Evolutionary conservation across 2,888 invertebrate genomes (phyloP).

Genomic region (Congeria kusceri): DNA sequence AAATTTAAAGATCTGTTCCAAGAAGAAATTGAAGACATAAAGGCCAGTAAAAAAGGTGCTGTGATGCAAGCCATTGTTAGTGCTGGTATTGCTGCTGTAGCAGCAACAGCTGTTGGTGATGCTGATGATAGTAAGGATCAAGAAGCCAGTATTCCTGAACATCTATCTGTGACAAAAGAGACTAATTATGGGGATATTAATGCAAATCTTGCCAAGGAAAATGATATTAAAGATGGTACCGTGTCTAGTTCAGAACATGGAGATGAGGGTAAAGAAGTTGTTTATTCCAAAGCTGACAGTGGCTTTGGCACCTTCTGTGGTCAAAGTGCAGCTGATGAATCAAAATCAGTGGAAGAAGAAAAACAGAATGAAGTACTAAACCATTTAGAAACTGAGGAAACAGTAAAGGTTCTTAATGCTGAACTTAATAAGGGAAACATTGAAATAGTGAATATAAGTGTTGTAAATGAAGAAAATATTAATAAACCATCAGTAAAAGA

Average conservation of each 20-base stretch:
- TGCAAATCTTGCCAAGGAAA: slow-evolving; percentile 16
- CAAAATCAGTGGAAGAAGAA: background rate
- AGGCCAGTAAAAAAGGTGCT: slow-evolving; percentile 32
- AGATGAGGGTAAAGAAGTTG: too few species aligned
- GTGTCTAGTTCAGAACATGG: background rate
- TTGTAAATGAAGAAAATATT: slow-evolving; percentile 33
- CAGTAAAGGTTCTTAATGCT: slow-evolving; percentile 41
- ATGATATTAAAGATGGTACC: background rate
- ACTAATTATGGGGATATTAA: background rate
- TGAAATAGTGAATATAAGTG: slow-evolving; percentile 25
- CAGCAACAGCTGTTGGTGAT: slow-evolving; percentile 48
- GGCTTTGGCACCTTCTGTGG: slow-evolving; percentile 24
- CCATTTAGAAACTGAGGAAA: slow-evolving; percentile 30
- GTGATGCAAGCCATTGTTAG: slow-evolving; percentile 52
- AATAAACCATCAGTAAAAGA: background rate
- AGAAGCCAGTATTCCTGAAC: background rate
- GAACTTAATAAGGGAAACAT: slow-evolving; percentile 51
- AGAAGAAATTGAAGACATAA: slow-evolving; percentile 49
- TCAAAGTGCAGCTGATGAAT: background rate
- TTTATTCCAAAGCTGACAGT: slow-evolving; percentile 19
- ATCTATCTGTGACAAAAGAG: background rate
- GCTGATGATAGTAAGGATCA: slow-evolving; percentile 11
- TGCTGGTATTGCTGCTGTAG: slow-evolving; percentile 59
- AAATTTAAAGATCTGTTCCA: slow-evolving; percentile 33
- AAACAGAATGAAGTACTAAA: background rate